A percentile compares a stretch with the other conserved stretches of the same genome.
These are phyloP conservation scores for Leptura quadrifasciata DNA, from an alignment of 2,888 invertebrate genomes.

Conservation along the genomic window DNA sequence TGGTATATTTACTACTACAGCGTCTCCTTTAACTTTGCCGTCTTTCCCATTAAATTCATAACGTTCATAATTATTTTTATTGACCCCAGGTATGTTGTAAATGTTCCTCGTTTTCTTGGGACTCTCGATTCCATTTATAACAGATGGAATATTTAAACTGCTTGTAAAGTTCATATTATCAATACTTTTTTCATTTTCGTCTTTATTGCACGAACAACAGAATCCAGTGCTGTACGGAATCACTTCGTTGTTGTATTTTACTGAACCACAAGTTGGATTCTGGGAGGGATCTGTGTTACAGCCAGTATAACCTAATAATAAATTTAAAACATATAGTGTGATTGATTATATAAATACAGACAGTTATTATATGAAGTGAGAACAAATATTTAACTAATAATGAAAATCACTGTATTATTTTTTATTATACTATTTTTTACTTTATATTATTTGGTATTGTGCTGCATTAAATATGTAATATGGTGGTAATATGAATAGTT, in stretches of 20 bases:
- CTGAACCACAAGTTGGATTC: constrained; percentile 72
- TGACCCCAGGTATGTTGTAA: constrained; percentile 47
- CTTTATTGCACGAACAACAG: constrained; percentile 74
- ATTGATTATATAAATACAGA: too few relatives aligned
- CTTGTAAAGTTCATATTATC: not conserved
- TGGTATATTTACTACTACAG: constrained; percentile 7
- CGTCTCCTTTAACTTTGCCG: constrained; percentile 42
- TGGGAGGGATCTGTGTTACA: constrained; percentile 66
- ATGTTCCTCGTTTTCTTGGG: constrained; percentile 35
- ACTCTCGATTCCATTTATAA: not conserved
- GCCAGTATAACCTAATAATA: constrained; percentile 69
- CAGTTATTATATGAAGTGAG: too few relatives aligned
- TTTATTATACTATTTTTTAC: too few relatives aligned
- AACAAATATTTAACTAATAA: too few relatives aligned
- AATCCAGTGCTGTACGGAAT: constrained; percentile 75
- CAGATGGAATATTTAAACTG: not conserved
- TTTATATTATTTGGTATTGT: too few relatives aligned
- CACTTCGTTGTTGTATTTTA: constrained; percentile 69
- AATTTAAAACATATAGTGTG: not conserved
- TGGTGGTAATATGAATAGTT: too few relatives aligned
- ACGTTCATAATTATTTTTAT: constrained; percentile 55
- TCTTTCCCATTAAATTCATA: constrained; percentile 50
- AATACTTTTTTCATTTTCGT: constrained; percentile 9
- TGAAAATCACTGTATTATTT: too few relatives aligned
- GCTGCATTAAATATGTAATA: too few relatives aligned